A percentile compares a stretch with the other conserved stretches of the same genome.
phyloP scores from a whole-genome alignment of 2,797 vertebrate genomes.

The Phataginus tetradactyla region DNA sequence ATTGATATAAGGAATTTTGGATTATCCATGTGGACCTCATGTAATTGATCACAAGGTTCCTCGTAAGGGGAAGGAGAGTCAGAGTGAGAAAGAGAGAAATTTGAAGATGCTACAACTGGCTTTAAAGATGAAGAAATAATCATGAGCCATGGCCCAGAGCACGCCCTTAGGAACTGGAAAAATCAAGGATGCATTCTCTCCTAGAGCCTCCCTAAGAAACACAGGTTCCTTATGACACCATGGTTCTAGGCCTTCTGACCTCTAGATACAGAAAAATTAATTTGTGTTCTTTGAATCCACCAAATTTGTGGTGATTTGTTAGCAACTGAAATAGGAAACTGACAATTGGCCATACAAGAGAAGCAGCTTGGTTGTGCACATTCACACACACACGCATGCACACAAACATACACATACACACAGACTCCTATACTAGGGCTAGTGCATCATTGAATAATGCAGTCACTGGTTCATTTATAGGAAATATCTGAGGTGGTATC shows the following conservation, averaged over 20 bases:
- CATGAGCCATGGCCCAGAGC: not conserved
- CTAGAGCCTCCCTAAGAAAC: not conserved
- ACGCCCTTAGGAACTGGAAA: not conserved
- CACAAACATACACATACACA: fast-evolving
- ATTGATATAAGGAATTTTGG: not conserved
- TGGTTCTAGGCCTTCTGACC: not conserved
- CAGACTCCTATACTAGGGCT: not conserved
- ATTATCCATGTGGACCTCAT: not conserved
- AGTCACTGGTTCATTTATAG: not conserved
- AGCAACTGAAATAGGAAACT: not conserved
- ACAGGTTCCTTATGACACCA: not conserved
- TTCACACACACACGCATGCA: not conserved
- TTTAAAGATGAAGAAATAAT: not conserved
- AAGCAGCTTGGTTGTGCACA: not conserved
- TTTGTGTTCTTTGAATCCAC: not conserved
- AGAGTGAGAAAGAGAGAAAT: not conserved
- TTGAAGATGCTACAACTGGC: not conserved
- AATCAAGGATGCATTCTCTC: not conserved
- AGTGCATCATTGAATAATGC: not conserved
- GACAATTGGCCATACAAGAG: not conserved
- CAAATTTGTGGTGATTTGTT: not conserved
- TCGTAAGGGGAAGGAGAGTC: not conserved
- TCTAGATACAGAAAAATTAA: not conserved
- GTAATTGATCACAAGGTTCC: not conserved
- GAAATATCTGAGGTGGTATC: not conserved